Evolutionary conservation across 2,888 invertebrate genomes (phyloP), one percentile per base, ranked within the genome.

Genomic region (Nephrocerus scutellatus): DNA sequence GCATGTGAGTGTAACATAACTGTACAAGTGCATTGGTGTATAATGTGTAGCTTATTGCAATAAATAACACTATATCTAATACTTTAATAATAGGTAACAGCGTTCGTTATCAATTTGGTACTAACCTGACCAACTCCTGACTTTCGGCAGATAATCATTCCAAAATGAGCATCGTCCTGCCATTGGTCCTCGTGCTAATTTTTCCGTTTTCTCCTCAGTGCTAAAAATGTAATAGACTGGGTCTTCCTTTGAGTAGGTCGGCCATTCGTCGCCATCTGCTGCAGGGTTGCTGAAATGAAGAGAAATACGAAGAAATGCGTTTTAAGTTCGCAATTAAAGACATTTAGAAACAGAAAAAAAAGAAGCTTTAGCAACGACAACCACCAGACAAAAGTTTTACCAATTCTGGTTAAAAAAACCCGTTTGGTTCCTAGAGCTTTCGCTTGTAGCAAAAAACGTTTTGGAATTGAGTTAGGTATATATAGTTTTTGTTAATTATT

Each of bases 151-250:
- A 71, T 93, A 92, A 56, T 89, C 84, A 61, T 91, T 91, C 96
- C 96, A 96, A 71, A 96, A 96, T 37, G 91, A 88, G 70, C 96
- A 96, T 31, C 89, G 80, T 32, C 84, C 77, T 54, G 91, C 80
- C 59, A 93, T 72, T 9, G 89, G 84, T 41, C 91, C 85, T 2
- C 77, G 70, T 7, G 75, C 76, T 2, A 75, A 70, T 10, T 76
- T 77, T 7, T 76, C 76, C 2, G 72, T 73, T 53, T 66, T 64
- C 25, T 80, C 79, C 53, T 87, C 84, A 2, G 90, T 86, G 47
- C 90, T 85, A 70, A 90, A 86, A 54, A 88, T 85, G 69, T 85
- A 90, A 70, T 91, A 92, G 63, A 85, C 82, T 13, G 91, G 91
- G 52, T 85, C 80, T 41, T 84, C 79, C 55, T 82, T 80, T 30